Base-by-base conservation (phyloP, 2,797 vertebrate genomes). In the Pseudochaenichthys georgianus region DNA sequence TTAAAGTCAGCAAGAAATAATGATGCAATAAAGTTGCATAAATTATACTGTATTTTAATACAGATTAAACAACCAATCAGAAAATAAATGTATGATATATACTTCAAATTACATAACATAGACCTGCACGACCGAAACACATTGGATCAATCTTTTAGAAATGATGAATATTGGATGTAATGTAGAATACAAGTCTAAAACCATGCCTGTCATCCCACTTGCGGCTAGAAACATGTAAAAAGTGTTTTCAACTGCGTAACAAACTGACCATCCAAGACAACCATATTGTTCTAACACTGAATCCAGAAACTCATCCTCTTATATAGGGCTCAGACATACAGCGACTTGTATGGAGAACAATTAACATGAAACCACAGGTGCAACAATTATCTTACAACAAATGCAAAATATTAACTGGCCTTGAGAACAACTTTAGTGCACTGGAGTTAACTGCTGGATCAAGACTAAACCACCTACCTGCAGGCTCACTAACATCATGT, bases 401-500 rank as follows among this genome's bases (percentile, higher is more conserved):
- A 13, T 34, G 9, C 23, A 50, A 58, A 38, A 43, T 43, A 2
- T n/a, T 3, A 21, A 8, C 5, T 54, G 38, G 9, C 38, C 13
- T 17, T 46, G 42, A 55, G n/a, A 34, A 11, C 1, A 38, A 3
- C 9, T 17, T 10, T 12, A 13, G 60, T 31, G 21, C 43, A 9
- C 34, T 38, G 34, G 34, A 38, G 34, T 7, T 7, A 7, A 38
- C 34, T 66, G 47, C 65, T 52, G 45, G 68, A 53, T 45, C 31
- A 48, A 46, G 13, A 52, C 54, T 17, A 47, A 75, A 58, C 11
- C 48, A 54, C 3, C 2, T 21, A 59, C 42, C 34, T 17, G 16
- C 23, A 61, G 21, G 50, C n/a, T 23, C 43, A 2, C 55, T 45
- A 28, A 53, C 31, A 28, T 15, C 60, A 60, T 53, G 80, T 89